Evolutionary conservation across 2,113 vertebrate species (phyloP).

Genomic region (Neolamprologus ventralis): DNA sequence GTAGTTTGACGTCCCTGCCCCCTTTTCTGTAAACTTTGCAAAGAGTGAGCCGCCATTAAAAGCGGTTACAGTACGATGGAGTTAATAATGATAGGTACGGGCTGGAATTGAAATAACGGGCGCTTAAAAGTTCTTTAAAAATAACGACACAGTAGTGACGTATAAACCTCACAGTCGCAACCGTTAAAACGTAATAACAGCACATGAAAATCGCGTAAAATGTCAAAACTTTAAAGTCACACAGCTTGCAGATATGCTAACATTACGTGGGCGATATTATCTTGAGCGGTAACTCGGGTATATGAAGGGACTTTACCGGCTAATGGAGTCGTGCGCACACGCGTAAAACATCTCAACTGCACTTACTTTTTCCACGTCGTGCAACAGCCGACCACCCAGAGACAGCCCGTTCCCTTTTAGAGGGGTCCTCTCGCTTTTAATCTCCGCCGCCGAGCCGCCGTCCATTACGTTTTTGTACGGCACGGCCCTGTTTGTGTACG

Average conservation of each 20-base stretch:
- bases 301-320: background rate
- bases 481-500: slow-evolving; percentile 43
- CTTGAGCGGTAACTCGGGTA: background rate
- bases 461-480: slow-evolving; percentile 47
- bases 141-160: background rate
- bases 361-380: slow-evolving; percentile 69
- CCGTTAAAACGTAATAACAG: background rate
- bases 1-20: slow-evolving; percentile 56
- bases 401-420: slow-evolving; percentile 40
- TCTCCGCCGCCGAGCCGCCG: slow-evolving; percentile 33
- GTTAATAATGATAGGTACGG: background rate
- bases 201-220: background rate
- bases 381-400: slow-evolving; percentile 39
- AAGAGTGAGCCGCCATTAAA: slow-evolving; percentile 69
- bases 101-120: background rate
- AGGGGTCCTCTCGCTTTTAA: slow-evolving; percentile 25
- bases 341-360: background rate
- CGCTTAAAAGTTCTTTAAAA: background rate
- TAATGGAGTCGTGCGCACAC: background rate
- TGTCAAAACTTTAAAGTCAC: background rate
- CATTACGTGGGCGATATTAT: background rate
- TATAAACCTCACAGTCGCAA: background rate
- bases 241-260: background rate
- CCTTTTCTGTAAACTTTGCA: slow-evolving; percentile 72
- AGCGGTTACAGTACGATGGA: slow-evolving; percentile 3